Evolutionary conservation across 2,797 vertebrate species (phyloP), one percentile per base, ranked within the genome.

Genomic region (Pampus argenteus): DNA sequence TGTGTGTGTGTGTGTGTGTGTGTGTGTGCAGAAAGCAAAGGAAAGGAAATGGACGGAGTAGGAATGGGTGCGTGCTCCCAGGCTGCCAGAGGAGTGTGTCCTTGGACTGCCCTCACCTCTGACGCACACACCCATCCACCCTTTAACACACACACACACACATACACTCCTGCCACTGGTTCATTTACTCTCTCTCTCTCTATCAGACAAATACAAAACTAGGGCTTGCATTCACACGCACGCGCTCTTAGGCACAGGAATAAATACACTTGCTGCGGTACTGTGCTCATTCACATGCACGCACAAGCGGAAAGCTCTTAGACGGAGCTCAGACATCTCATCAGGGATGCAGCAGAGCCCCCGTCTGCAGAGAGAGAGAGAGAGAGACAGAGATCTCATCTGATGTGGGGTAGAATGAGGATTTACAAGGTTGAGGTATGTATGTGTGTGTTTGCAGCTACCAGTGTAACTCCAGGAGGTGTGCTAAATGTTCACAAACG

Each of bases 91-190:
- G 79, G 88, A 91, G 86, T 88, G 83, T 93, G 93, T 93, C 94
- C 94, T 95, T 94, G 93, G 83, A 85, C 86, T 94, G 94, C 92
- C 94, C 94, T 94, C 89, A 38, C 89, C 84, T 79, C 83, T 91
- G 88, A 92, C 67, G 85, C 88, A 88, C 83, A 69, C 88, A 86
- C 82, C 58, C 86, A 81, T 69, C 64, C 76, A 84, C 84, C 49
- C 83, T 69, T 72, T 70, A 62, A 65, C 71, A 48, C 73, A 59
- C 38, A 59, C 26, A 61, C 42, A 65, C 22, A 70, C 62, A 68
- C 62, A 67, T 36, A 31, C 75, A 60, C 59, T 23, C 28, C 56
- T 61, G 58, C 61, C 51, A 78, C 72, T 45, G 52, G 70, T 91
- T 89, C 66, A 85, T 86, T 87, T 85, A 81, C 77, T 74, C 76